Evolutionary conservation across 2,888 invertebrate genomes (phyloP), one percentile per base, ranked within the genome.

Genomic region (Drosophila anomalata): DNA sequence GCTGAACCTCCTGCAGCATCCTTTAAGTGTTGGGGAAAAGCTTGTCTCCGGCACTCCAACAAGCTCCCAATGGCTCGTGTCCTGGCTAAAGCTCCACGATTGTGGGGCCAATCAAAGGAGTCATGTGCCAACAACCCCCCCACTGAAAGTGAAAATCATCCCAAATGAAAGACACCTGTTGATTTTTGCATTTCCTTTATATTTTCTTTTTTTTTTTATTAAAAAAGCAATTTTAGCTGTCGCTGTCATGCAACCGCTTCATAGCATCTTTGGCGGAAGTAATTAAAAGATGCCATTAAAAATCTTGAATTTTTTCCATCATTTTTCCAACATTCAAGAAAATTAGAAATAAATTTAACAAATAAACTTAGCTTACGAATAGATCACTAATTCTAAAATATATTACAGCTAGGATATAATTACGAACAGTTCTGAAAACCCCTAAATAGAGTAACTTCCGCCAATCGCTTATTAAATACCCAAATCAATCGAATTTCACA

Each of bases 261-360:
- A 36, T 48, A 62, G 48, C 53, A 62, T 31, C 22, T 17, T n/a
- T 29, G 29, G 63, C 63, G 50, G 17, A 72, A 52, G 12, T 50
- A 29, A 44, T 29, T 39, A 17, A 12, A 29, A 29, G 36, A 24
- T 42, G 52, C 39, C 29, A 33, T 71, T 41, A 20, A 63, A 51
- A 53, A 41, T 55, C 50, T 72, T 73, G 63, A 55, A 47, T 55
- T 70, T 39, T 58, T 53, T 63, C 41, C 24, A 48, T 65, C 9
- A 41, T 47, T 65, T 80, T 78, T 88, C 66, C 77, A 79, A 78
- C 73, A 79, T 75, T 76, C 67, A 78, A 82, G 66, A 69, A 78
- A 75, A 76, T 70, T 78, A 74, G 76, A 76, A 68, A 56, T 70
- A 70, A 73, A 63, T 51, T n/a, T 70, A 62, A 70, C 70, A 70